Evolutionary conservation across 2,888 invertebrate genomes (phyloP), one percentile per base, ranked within the genome.

Genomic region (Glaucopsyche alexis): DNA sequence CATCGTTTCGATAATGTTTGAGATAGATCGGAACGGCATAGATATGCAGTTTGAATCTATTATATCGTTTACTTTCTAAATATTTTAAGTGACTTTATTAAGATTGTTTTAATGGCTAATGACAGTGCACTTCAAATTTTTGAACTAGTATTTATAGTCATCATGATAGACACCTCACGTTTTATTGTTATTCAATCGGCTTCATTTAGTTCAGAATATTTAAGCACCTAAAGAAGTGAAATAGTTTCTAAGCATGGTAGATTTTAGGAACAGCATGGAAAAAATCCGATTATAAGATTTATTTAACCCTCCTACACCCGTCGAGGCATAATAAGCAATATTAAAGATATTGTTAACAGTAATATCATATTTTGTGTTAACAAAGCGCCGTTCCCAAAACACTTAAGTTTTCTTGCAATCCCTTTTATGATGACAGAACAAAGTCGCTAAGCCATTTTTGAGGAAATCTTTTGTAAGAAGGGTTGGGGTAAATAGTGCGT

Each of bases 1-100:
- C 91, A 88, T 90, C 91, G 85, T 87, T 76, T 80, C 84, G 87
- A 87, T 87, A 85, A 85, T 82, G 81, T 81, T 82, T 82, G 81
- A 85, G 88, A 87, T 85, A 86, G 87, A 88, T 89, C 83, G 83
- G 83, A 69, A 42, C 65, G 74, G 71, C 71, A 73, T 70, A 76
- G 76, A 74, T 74, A 73, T 74, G 73, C 71, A 75, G 74, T 73
- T 76, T 74, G 69, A 74, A 73, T 71, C 76, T 78, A 77, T 78
- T 78, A 78, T 76, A 76, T 75, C 65, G 19, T 73, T 73, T 74
- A 76, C 76, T 77, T 72, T 72, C 66, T 67, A 67, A 75, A 77
- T 74, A 69, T 74, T 67, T 72, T 40, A 73, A 74, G 71, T 71
- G 71, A 73, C 69, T 71, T 71, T 72, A 73, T 73, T 74, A 71